A percentile compares a stretch with the other conserved stretches of the same genome.
phyloP scores from a whole-genome alignment of 2,888 invertebrate genomes.

The Blera fallax region DNA sequence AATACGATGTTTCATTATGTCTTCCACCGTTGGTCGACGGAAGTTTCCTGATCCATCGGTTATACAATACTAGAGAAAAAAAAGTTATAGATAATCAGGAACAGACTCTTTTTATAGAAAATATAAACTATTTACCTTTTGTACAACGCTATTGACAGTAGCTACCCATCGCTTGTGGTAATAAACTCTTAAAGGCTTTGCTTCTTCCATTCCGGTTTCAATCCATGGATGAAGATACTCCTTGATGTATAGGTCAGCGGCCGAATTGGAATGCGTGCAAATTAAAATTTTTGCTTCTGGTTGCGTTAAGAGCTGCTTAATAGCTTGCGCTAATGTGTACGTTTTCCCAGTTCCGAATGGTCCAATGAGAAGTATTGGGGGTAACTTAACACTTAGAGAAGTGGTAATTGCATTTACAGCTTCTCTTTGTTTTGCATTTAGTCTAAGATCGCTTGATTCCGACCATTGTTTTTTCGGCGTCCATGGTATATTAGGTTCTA shows the following conservation, averaged over 20 bases:
- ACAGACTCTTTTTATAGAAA: neutral
- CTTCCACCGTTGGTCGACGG: conserved; percentile 87
- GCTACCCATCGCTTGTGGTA: conserved; percentile 90
- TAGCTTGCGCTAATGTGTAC: conserved; percentile 89
- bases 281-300: conserved; percentile 87
- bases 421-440: conserved; percentile 90
- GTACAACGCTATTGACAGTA: conserved; percentile 88
- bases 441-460: conserved; percentile 84
- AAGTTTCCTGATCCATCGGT: conserved; percentile 86
- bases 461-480: conserved; percentile 87
- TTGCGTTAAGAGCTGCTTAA: conserved; percentile 86
- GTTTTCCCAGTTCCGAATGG: conserved; percentile 96
- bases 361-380: conserved; percentile 88
- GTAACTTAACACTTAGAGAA: conserved; percentile 84
- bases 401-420: conserved; percentile 90
- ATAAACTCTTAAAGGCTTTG: conserved; percentile 89
- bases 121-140: conserved; percentile 82
- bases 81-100: conserved; percentile 2
- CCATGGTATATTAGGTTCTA: conserved; percentile 87
- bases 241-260: conserved; percentile 92
- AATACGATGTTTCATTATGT: conserved; percentile 87
- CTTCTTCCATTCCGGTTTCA: conserved; percentile 85
- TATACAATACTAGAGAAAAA: conserved; percentile 86
- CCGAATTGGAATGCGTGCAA: conserved; percentile 94
- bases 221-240: conserved; percentile 91